A percentile compares a stretch with the other conserved stretches of the same genome.
These are phyloP conservation scores for Caenorhabditis sulstoni DNA, from an alignment of 2,888 invertebrate species.

Conservation along the genomic window DNA sequence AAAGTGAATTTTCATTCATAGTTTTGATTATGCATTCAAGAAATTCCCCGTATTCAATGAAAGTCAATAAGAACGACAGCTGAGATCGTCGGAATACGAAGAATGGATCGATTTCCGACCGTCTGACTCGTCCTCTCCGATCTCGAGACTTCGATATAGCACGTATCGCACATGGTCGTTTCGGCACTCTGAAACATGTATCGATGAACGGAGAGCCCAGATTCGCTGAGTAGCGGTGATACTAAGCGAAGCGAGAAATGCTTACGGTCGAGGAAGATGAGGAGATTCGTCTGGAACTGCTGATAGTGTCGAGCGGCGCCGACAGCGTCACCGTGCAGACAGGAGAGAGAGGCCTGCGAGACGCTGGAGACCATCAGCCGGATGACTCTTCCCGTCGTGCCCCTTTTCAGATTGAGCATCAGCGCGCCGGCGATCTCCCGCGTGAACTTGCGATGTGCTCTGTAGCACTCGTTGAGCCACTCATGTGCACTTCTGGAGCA, in stretches of 20 bases:
- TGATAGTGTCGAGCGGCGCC: slow-evolving; percentile 42
- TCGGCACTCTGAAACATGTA: slow-evolving; percentile 50
- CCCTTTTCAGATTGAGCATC: slow-evolving; percentile 46
- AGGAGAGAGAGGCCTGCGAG: slow-evolving; percentile 31
- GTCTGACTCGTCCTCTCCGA: slow-evolving; percentile 42
- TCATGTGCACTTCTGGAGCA: slow-evolving; percentile 24
- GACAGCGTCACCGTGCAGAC: slow-evolving; percentile 47
- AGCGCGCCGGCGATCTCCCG: slow-evolving; percentile 40
- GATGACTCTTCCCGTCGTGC: slow-evolving; percentile 49
- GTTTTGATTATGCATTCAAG: not conserved
- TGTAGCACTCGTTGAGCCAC: slow-evolving; percentile 41
- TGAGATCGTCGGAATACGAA: slow-evolving; percentile 53
- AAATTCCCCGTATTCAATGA: not conserved
- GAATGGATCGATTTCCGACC: slow-evolving; percentile 38
- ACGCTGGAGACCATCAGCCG: slow-evolving; percentile 54
- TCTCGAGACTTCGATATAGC: slow-evolving; percentile 44
- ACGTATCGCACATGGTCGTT: slow-evolving; percentile 40
- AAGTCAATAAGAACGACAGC: slow-evolving; percentile 54
- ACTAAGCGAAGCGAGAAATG: not conserved
- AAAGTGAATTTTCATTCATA: not conserved
- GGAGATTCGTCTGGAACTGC: slow-evolving; percentile 46
- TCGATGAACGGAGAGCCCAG: no score
- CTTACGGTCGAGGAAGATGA: slow-evolving; percentile 55
- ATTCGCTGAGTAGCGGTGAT: not conserved
- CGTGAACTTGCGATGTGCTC: slow-evolving; percentile 47